Conservation (phyloP, 2,113 vertebrate genomes). For the Urocitellus parryii region DNA sequence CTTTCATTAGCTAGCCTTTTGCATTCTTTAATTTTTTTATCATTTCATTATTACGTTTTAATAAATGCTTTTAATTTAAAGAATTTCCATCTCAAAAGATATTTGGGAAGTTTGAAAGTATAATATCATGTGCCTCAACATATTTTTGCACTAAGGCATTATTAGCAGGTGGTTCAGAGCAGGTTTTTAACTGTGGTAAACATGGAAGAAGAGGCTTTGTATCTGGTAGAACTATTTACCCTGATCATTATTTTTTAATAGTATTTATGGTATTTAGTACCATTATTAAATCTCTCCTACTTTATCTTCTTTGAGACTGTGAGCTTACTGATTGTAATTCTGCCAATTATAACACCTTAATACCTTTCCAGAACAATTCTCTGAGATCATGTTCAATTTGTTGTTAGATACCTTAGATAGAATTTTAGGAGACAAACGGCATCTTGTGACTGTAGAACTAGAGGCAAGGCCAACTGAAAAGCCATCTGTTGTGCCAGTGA, state of each 20-base stretch:
- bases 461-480: slow-evolving; percentile 85
- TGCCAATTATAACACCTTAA: not conserved
- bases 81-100: not conserved
- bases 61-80: not conserved
- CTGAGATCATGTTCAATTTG: slow-evolving; percentile 23
- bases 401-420: slow-evolving; percentile 93
- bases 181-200: not conserved
- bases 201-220: not conserved
- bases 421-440: slow-evolving; percentile 92
- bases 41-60: not conserved
- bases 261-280: not conserved
- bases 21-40: slow-evolving; percentile 15
- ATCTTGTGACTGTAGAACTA: slow-evolving; percentile 90
- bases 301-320: not conserved
- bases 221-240: not conserved
- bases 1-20: slow-evolving; percentile 46
- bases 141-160: not conserved
- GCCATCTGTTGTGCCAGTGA: slow-evolving; percentile 72
- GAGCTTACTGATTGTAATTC: not conserved
- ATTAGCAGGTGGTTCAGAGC: not conserved
- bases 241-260: not conserved
- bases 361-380: slow-evolving; percentile 26
- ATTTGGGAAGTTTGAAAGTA: slow-evolving; percentile 1
- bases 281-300: not conserved
- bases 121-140: not conserved